These are phyloP conservation scores for Aphodius sticticus DNA, from an alignment of 2,888 invertebrate genomes.

Conservation along the genomic window DNA sequence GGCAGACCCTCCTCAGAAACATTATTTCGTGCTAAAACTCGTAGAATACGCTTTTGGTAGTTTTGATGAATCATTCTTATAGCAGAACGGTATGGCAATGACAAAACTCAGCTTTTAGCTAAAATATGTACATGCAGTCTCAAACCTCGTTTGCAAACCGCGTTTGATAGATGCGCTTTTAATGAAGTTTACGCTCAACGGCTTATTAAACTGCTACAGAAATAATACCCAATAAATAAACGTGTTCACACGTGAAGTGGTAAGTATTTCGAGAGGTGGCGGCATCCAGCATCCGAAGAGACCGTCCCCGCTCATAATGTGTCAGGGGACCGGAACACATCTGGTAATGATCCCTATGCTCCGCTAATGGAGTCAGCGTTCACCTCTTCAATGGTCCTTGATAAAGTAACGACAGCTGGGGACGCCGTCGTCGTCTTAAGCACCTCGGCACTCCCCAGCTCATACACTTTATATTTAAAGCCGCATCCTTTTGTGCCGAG, in stretches of 20 bases:
- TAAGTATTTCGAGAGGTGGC: conserved; percentile 8
- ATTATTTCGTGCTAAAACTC: too few relatives aligned
- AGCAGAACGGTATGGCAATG: too few relatives aligned
- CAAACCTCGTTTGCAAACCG: background rate
- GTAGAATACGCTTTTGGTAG: too few relatives aligned
- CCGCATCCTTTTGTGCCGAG: background rate
- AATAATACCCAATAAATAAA: conserved; percentile 4
- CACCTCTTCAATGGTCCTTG: conserved; percentile 46
- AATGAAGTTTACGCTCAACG: background rate
- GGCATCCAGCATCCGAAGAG: conserved; percentile 15
- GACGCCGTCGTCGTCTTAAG: conserved; percentile 36
- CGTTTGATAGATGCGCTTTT: background rate
- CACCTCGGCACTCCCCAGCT: background rate
- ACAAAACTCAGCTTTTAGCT: background rate
- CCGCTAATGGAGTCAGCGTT: conserved; percentile 46
- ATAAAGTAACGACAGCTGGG: conserved; percentile 53
- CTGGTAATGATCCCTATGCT: conserved; percentile 50
- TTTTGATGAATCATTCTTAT: too few relatives aligned
- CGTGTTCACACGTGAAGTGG: background rate
- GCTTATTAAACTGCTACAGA: conserved; percentile 5
- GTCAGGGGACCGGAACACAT: conserved; percentile 44
- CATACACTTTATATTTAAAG: conserved; percentile 19
- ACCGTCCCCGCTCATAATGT: background rate
- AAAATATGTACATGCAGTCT: background rate
- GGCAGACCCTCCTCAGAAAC: too few relatives aligned